Evolutionary conservation across 2,113 vertebrate genomes (phyloP).

Genomic region (Notothenia coriiceps): DNA sequence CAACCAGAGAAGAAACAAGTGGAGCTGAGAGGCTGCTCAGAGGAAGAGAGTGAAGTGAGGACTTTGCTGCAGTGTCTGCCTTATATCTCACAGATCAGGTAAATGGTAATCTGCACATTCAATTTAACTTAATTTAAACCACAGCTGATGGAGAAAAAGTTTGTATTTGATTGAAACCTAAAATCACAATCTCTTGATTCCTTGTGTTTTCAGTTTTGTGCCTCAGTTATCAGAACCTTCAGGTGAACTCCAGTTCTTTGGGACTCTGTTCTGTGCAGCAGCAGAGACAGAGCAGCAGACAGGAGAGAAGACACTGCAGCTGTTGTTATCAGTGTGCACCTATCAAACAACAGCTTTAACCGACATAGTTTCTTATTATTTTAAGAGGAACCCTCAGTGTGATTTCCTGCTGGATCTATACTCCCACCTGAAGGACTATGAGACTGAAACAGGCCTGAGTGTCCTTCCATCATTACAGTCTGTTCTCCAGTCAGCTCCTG

Average conservation of each 20-base stretch:
- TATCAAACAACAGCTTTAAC: not conserved
- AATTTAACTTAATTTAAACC: too few relatives aligned
- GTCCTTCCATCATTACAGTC: constrained; percentile 9
- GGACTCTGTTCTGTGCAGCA: too few relatives aligned
- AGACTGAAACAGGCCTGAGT: not conserved
- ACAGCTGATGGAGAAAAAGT: too few relatives aligned
- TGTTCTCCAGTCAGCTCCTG: not conserved
- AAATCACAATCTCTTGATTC: too few relatives aligned
- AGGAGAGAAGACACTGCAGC: too few relatives aligned
- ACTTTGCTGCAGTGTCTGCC: constrained; percentile 39
- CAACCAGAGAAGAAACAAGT: constrained; percentile 29
- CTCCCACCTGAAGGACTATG: constrained; percentile 2
- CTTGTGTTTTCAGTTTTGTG: too few relatives aligned
- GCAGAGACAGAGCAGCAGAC: too few relatives aligned
- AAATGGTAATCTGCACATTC: not conserved
- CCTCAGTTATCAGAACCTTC: not conserved
- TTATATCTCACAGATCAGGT: constrained; percentile 29
- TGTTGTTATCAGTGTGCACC: too few relatives aligned
- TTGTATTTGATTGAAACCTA: too few relatives aligned
- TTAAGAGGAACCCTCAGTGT: not conserved
- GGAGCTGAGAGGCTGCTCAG: not conserved
- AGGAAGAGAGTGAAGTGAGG: constrained; percentile 39
- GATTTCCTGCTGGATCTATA: not conserved
- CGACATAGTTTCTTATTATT: too few relatives aligned
- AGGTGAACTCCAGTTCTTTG: too few relatives aligned